These are phyloP conservation scores for Tineola bisselliella DNA, from an alignment of 2,888 invertebrate species.

Conservation along the genomic window DNA sequence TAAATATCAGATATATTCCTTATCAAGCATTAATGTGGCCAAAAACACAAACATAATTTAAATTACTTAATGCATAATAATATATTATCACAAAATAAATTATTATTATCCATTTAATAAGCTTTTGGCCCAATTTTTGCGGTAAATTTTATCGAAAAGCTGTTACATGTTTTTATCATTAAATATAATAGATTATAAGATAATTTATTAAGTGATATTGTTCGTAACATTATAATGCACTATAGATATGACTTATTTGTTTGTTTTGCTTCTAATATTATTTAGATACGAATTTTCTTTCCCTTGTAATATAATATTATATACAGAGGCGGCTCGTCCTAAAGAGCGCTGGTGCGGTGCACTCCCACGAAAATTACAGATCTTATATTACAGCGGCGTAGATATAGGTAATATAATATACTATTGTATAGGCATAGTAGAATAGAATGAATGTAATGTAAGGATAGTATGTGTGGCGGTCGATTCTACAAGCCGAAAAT, in stretches of 20 bases:
- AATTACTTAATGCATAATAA: background rate
- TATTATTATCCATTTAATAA: background rate
- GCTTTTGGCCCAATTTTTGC: background rate
- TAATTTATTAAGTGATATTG: slow-evolving; percentile 7
- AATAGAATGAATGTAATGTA: too few species aligned
- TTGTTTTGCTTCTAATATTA: too few species aligned
- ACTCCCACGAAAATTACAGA: too few species aligned
- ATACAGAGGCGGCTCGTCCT: too few species aligned
- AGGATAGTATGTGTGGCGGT: too few species aligned
- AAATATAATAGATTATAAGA: slow-evolving; percentile 4
- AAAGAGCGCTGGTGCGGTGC: too few species aligned
- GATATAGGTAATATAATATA: too few species aligned
- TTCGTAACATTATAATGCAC: background rate
- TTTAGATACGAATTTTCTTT: too few species aligned
- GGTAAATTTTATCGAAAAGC: background rate
- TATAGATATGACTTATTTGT: background rate
- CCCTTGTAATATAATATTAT: too few species aligned
- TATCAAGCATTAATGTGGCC: background rate
- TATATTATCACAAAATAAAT: background rate
- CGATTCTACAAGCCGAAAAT: too few species aligned
- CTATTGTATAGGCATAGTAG: too few species aligned
- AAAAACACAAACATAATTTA: background rate
- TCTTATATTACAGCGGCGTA: too few species aligned
- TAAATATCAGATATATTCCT: background rate
- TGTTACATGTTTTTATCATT: slow-evolving; percentile 2